Conservation (phyloP, 2,113 vertebrate species). For the Rousettus leschenaultii region DNA sequence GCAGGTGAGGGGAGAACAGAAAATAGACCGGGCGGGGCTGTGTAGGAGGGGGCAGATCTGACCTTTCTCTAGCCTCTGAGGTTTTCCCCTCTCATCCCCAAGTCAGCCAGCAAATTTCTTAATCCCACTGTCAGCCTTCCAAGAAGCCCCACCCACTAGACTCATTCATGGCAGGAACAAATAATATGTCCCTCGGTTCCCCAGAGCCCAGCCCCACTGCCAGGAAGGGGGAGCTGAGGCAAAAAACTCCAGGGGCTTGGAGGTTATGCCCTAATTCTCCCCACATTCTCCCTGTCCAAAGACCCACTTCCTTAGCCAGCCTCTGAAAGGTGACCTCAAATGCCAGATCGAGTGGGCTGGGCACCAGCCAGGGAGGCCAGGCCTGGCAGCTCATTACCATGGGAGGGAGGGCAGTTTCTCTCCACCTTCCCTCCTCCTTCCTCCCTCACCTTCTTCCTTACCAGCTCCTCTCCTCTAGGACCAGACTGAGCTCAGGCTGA, state of each 20-base stretch:
- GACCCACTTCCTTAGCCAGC: background rate
- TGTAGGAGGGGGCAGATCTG: background rate
- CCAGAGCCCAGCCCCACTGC: background rate
- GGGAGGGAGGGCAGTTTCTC: constrained; percentile 62
- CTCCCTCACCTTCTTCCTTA: constrained; percentile 20
- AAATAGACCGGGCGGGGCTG: background rate
- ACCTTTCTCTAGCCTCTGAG: background rate
- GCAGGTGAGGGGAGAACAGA: background rate
- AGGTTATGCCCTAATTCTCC: background rate
- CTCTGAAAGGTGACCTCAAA: background rate
- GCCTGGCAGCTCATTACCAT: constrained; percentile 47
- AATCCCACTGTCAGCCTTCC: background rate
- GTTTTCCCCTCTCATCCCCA: background rate
- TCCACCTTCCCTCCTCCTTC: background rate
- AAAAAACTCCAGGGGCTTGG: background rate
- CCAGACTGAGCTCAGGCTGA: background rate
- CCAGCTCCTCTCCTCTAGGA: background rate
- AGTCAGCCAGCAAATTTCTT: background rate
- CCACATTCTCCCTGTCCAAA: background rate
- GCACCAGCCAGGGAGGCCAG: constrained; percentile 31
- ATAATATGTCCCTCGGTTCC: background rate
- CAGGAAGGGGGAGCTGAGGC: background rate
- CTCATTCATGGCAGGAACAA: background rate
- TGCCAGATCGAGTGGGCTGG: background rate
- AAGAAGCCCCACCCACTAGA: background rate